These are phyloP conservation scores for Homalodisca vitripennis DNA, from an alignment of 1,140 invertebrate genomes.

Conservation along the genomic window DNA sequence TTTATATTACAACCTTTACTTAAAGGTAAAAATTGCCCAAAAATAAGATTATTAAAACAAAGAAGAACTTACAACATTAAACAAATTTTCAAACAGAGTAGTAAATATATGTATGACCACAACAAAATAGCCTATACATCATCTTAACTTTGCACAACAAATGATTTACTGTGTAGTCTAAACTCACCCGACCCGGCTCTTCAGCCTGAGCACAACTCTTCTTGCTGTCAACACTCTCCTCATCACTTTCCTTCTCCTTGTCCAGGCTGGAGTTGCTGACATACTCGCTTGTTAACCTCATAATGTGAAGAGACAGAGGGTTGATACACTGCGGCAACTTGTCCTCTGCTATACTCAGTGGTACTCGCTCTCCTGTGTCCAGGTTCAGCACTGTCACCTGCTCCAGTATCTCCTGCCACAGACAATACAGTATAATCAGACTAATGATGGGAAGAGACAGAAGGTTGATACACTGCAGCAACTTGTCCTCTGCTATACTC, in stretches of 20 bases:
- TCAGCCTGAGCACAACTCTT: slow-evolving; percentile 63
- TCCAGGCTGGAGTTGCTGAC: slow-evolving; percentile 72
- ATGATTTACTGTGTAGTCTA: too few relatives aligned
- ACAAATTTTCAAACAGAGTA: too few relatives aligned
- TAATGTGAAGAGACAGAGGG: slow-evolving; percentile 87
- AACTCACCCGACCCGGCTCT: slow-evolving; percentile 42
- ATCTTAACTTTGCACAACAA: too few relatives aligned
- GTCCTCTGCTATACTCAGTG: slow-evolving; percentile 86
- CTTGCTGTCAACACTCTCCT: slow-evolving; percentile 79
- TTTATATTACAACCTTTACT: too few relatives aligned
- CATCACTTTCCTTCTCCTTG: slow-evolving; percentile 71
- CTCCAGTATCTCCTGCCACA: slow-evolving; percentile 78
- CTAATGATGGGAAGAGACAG: slow-evolving; percentile 94
- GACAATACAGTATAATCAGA: slow-evolving; percentile 24
- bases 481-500: slow-evolving; percentile 85
- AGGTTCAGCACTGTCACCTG: slow-evolving; percentile 91
- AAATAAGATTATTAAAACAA: too few relatives aligned
- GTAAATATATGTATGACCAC: too few relatives aligned
- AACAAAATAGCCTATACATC: too few relatives aligned
- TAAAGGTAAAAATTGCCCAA: too few relatives aligned
- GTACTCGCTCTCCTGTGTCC: slow-evolving; percentile 88
- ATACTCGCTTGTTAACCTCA: slow-evolving; percentile 88
- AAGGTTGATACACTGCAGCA: slow-evolving; percentile 83
- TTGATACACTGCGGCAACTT: slow-evolving; percentile 88
- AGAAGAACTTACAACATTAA: too few relatives aligned